A percentile compares a stretch with the other conserved stretches of the same genome.
phyloP scores from a whole-genome alignment of 2,888 invertebrate genomes.

The Thereva nobilitata region DNA sequence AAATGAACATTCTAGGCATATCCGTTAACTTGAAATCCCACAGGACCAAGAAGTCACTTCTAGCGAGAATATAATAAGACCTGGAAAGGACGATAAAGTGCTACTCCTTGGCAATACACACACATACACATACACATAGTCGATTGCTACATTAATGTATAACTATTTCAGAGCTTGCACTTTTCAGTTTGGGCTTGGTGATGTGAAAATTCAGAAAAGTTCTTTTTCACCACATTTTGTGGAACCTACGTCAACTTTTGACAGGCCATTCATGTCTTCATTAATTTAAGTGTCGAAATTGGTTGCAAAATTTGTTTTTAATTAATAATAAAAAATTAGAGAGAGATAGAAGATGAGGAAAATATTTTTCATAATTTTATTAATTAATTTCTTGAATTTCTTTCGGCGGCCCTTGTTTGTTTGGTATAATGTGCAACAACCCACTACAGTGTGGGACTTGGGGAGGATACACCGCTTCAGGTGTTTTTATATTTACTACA shows the following conservation, averaged over 20 bases:
- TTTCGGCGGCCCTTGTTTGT: too few species aligned
- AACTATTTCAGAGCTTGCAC: constrained; percentile 18
- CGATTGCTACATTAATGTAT: constrained; percentile 13
- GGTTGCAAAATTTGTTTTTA: neutral
- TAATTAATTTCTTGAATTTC: too few species aligned
- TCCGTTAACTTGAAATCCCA: constrained; percentile 6
- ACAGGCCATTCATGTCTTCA: constrained; percentile 26
- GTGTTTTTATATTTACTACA: too few species aligned
- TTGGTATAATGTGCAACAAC: too few species aligned
- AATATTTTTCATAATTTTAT: neutral
- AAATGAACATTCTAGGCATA: constrained; percentile 15
- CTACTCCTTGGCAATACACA: neutral
- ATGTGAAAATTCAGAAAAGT: too few species aligned
- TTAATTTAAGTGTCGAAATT: constrained; percentile 20
- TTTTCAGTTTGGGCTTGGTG: too few species aligned
- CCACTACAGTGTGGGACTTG: too few species aligned
- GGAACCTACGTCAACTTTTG: constrained; percentile 9
- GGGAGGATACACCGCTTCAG: too few species aligned
- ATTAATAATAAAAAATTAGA: neutral
- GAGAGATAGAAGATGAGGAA: neutral
- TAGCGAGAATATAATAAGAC: constrained; percentile 9
- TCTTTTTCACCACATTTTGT: too few species aligned
- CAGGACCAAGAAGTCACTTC: neutral
- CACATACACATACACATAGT: neutral
- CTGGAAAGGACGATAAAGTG: constrained; percentile 19